Base-by-base conservation (phyloP, 2,113 vertebrate genomes). In the Vanacampus margaritifer region DNA sequence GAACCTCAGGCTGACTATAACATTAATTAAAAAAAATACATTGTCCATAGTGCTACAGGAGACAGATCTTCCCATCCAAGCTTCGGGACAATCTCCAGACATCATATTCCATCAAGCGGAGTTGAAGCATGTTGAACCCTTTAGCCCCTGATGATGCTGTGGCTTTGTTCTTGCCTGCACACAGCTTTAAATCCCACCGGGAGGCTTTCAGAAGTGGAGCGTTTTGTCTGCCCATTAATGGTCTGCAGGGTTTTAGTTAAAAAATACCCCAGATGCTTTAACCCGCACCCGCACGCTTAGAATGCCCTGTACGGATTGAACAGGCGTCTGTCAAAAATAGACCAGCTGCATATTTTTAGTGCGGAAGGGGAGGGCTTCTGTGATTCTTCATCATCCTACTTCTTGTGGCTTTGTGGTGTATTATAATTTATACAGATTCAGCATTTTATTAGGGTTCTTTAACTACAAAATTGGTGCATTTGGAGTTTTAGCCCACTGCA, bases 221-320 rank as follows among this genome's bases (percentile, higher is more conserved):
- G 37, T 41, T 62, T 62, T 62, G 59, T 62, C 37, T 62, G 59
- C 59, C 59, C 59, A 62, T 62, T 62, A 62, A 39, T 62, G 59
- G 59, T 62, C 59, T 23, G 59, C 37, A 24, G 37, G 59, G 36
- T 62, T 62, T 41, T 62, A 8, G 12, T 62, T 13, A 2, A 60
- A 17, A 59, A 60, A 39, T 60, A 37, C 21, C 19, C 58, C 35
- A 14, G 36, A 61, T 41, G 36, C 36, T 62, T 62, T 62, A 23
- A 43, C 37, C 13, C 59, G 43, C n/a, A 24, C 59, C 12, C 37
- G 5, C 59, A 41, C 10, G 59, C 21, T 61, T 36, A 23, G n/a
- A 41, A 41, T 41, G 59, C 37, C 59, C 37, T 39, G 59, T 16
- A 43, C 35, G 41, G 37, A 41, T 41, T 62, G 59, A 43, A 37